Base-by-base conservation (phyloP, 2,113 vertebrate genomes). In the Chaetodon auriga region DNA sequence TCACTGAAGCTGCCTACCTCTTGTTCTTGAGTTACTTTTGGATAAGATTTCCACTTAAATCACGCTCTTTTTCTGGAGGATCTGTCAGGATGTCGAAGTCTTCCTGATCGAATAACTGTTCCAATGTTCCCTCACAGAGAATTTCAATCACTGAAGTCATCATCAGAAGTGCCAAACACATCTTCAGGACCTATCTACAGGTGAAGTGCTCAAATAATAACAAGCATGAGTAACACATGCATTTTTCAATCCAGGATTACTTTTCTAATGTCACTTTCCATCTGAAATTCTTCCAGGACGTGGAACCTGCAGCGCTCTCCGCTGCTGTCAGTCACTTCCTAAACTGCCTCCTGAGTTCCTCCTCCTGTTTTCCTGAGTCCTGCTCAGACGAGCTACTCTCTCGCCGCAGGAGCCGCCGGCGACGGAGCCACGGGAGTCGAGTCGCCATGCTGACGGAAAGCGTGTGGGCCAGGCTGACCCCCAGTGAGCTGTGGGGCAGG, bases 321-420 rank as follows among this genome's bases (percentile, higher is more conserved):
- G 96, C 96, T 0, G 97, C 98, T 82, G 97, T 99, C 93, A 98
- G 97, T 93, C 98, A 98, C 93, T 99, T 99, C 95, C 95, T 99
- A 70, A 99, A 99, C 85, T 99, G 97, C 95, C 97, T 99, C 86
- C 93, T 99, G 69, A 96, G 97, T 92, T 97, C 97, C 75, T 96
- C 96, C 69, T 95, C 96, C 93, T 96, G 96, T 75, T 95, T 96
- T 64, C 94, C 96, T 0, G 97, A 98, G 76, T 95, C 96, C 1
- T 93, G 95, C 69, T 96, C 96, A 0, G 97, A 98, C 0, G 97
- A 97, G 92, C 95, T 97, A 41, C 93, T 96, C 74, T 96, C 97
- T 57, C 97, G 96, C 81, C 97, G 97, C 81, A 96, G 96, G 91
- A 97, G 95, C 76, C 97, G 97, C 71, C 96, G 96, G 63, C 95